Evolutionary conservation across 92 coral and sea anemone genomes (phyloP).

Genomic region (Paragorgia papillata): DNA sequence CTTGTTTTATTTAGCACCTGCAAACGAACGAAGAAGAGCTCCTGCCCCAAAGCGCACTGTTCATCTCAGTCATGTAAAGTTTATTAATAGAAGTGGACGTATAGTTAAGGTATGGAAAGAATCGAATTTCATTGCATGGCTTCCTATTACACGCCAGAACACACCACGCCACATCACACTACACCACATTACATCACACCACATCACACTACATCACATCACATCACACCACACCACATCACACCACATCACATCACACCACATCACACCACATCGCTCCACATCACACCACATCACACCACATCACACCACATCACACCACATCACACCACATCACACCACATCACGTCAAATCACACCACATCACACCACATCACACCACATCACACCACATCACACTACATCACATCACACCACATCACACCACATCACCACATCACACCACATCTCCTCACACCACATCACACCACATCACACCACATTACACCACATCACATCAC

Average conservation of each 20-base stretch:
- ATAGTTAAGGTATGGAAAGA: conserved; percentile 68
- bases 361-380: not conserved
- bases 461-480: no score
- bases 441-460: no score
- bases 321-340: not conserved
- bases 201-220: not conserved
- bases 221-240: not conserved
- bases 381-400: no score
- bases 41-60: conserved; percentile 42
- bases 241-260: not conserved
- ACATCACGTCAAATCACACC: not conserved
- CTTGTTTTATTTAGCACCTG: no score
- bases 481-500: not conserved
- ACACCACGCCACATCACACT: not conserved
- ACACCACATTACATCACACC: not conserved
- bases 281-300: not conserved
- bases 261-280: not conserved
- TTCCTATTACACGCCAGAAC: not conserved
- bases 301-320: not conserved
- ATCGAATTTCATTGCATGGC: no score
- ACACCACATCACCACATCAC: no score
- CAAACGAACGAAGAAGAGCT: no score
- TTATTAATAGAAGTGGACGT: conserved; percentile 81
- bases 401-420: no score
- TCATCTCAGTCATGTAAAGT: conserved; percentile 65